These are phyloP conservation scores for Protosalanx chinensis DNA, from an alignment of 2,797 vertebrate species.

Conservation along the genomic window DNA sequence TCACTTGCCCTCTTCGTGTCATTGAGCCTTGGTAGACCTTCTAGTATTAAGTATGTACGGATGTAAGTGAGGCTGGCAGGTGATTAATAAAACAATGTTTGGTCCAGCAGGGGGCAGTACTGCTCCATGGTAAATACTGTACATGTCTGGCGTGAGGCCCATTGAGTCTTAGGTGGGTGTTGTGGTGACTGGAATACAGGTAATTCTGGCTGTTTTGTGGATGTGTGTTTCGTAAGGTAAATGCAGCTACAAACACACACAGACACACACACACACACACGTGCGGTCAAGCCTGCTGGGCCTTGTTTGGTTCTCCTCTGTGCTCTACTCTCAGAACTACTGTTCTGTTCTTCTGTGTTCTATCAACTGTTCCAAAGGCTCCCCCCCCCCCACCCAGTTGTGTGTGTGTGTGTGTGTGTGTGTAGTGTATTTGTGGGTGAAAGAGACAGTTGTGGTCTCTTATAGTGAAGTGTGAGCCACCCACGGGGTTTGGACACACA, in stretches of 20 bases:
- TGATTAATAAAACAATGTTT: background rate
- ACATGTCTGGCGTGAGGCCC: slow-evolving; percentile 20
- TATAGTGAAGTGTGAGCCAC: slow-evolving; percentile 40
- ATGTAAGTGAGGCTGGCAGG: background rate
- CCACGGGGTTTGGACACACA: slow-evolving; percentile 29
- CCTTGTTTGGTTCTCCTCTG: slow-evolving; percentile 26
- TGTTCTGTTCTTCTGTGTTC: slow-evolving; percentile 24
- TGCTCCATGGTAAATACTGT: slow-evolving; percentile 49
- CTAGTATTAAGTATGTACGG: no score
- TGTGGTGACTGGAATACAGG: no score
- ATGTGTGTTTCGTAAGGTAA: no score
- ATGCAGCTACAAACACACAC: slow-evolving; percentile 2
- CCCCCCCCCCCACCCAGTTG: background rate
- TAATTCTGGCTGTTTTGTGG: no score
- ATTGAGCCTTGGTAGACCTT: no score
- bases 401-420: slow-evolving; percentile 29
- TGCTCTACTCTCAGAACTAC: slow-evolving; percentile 29
- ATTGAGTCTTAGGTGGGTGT: slow-evolving; percentile 2
- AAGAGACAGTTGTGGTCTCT: slow-evolving; percentile 2
- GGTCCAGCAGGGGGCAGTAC: slow-evolving; percentile 65
- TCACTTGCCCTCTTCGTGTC: no score
- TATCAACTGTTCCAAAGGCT: slow-evolving; percentile 26
- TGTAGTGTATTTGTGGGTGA: background rate
- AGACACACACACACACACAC: slow-evolving; percentile 18
- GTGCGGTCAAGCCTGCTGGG: slow-evolving; percentile 15